phyloP scores from a whole-genome alignment of 2,888 invertebrate species.

The Stenichneumon culpator region DNA sequence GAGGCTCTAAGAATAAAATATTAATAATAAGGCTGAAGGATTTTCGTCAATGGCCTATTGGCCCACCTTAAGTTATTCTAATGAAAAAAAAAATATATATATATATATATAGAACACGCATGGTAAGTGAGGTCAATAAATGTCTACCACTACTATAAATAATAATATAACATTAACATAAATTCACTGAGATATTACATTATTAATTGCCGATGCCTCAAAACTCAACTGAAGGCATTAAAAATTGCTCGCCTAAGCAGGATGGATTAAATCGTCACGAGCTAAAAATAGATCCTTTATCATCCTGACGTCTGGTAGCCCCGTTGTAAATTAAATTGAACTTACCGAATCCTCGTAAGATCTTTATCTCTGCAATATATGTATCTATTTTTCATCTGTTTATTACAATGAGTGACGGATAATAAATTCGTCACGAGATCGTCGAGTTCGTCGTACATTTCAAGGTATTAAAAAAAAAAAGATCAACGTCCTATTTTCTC shows the following conservation, averaged over 20 bases:
- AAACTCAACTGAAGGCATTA: not conserved
- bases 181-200: not conserved
- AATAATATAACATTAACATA: no score
- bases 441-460: not conserved
- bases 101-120: no score
- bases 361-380: not conserved
- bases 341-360: conserved; percentile 19
- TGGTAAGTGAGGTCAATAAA: no score
- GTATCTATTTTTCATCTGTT: not conserved
- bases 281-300: conserved; percentile 14
- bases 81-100: no score
- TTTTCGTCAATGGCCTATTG: no score
- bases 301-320: not conserved
- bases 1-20: no score
- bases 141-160: no score
- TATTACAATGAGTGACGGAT: conserved; percentile 4
- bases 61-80: no score
- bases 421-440: conserved; percentile 18
- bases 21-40: no score
- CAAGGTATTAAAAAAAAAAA: not conserved
- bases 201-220: not conserved
- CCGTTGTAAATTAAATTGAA: conserved; percentile 25
- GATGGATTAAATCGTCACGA: no score
- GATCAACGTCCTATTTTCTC: not conserved
- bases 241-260: not conserved